Conservation (phyloP, 1,140 invertebrate genomes). For the Aphelenchoides fujianensis region DNA sequence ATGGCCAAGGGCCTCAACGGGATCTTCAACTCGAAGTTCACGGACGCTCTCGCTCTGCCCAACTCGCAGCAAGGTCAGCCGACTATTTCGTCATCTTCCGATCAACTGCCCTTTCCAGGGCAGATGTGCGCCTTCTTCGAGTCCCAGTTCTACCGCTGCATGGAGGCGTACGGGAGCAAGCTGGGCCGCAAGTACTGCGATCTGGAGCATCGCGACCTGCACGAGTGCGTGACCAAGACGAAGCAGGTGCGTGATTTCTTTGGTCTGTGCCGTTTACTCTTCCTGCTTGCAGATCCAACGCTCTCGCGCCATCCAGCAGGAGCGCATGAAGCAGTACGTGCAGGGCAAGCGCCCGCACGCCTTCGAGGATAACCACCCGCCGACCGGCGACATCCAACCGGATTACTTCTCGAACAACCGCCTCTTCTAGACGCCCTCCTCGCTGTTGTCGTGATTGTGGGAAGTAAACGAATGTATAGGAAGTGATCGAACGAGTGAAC, state of each 20-base stretch:
- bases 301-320: slow-evolving; percentile 42
- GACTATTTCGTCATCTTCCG: neutral
- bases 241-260: slow-evolving; percentile 56
- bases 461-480: slow-evolving; percentile 3
- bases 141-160: slow-evolving; percentile 52
- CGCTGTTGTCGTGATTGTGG: neutral
- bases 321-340: slow-evolving; percentile 52
- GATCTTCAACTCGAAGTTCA: neutral
- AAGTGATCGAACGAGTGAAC: neutral
- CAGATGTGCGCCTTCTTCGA: slow-evolving; percentile 55
- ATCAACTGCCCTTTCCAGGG: slow-evolving; percentile 36
- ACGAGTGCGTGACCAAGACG: slow-evolving; percentile 53
- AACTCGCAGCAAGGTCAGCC: slow-evolving; percentile 11
- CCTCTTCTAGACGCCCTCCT: slow-evolving; percentile 25
- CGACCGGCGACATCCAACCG: slow-evolving; percentile 42
- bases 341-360: slow-evolving; percentile 38
- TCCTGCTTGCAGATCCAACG: slow-evolving; percentile 38
- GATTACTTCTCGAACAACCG: slow-evolving; percentile 53
- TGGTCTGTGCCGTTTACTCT: slow-evolving; percentile 1
- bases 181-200: slow-evolving; percentile 56
- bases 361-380: slow-evolving; percentile 46
- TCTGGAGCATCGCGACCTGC: slow-evolving; percentile 55
- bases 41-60: neutral
- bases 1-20: neutral
- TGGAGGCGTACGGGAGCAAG: slow-evolving; percentile 56